Evolutionary conservation across 2,797 vertebrate species (phyloP).

Genomic region (Xerus rutilus): DNA sequence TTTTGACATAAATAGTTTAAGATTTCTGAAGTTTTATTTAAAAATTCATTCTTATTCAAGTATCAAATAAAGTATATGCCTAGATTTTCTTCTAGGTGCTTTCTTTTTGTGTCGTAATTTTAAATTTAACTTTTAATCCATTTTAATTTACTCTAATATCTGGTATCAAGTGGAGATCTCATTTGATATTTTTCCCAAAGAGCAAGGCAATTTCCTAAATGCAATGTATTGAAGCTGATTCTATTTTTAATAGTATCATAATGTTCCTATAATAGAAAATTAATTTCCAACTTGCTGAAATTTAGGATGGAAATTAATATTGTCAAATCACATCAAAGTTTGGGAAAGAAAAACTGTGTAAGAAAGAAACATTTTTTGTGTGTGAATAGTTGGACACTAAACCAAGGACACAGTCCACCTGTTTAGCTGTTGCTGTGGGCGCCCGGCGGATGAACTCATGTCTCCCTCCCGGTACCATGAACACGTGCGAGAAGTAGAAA

Average conservation of each 20-base stretch:
- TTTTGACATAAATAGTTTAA: neutral
- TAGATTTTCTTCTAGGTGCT: neutral
- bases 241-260: neutral
- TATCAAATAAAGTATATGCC: neutral
- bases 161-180: neutral
- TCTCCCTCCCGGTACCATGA: accelerated
- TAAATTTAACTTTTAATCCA: neutral
- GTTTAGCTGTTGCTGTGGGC: too few species aligned
- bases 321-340: neutral
- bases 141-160: neutral
- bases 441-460: accelerated
- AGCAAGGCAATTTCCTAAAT: neutral
- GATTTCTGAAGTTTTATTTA: neutral
- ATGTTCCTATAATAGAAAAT: constrained; percentile 11
- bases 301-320: neutral
- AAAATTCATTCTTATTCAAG: constrained; percentile 14
- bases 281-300: neutral
- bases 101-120: neutral
- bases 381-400: neutral
- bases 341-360: neutral
- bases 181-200: neutral
- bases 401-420: accelerated
- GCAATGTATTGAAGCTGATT: neutral
- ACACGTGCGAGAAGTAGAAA: neutral
- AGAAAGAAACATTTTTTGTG: neutral